A percentile compares a stretch with the other conserved stretches of the same genome.
Evolutionary conservation across 2,888 invertebrate species (phyloP).

Genomic region (Notodonta ziczac): DNA sequence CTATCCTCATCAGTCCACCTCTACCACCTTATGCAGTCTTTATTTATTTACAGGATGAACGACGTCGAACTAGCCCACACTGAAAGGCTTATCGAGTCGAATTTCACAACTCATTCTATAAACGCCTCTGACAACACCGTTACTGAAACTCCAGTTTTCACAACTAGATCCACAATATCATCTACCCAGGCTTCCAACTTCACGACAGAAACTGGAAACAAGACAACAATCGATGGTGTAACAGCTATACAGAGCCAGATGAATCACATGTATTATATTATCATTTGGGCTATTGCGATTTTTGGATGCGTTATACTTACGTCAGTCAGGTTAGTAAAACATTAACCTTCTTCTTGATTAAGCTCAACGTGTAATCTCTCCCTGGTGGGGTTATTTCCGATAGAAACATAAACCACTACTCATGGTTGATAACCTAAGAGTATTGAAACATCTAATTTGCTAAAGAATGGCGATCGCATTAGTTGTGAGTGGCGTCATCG

Average conservation of each 20-base stretch:
- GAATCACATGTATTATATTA: slow-evolving; percentile 70
- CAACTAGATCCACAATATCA: not conserved
- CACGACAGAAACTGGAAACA: not conserved
- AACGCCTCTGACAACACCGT: not conserved
- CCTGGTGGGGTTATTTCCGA: no score
- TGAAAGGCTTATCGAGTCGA: not conserved
- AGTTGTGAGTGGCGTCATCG: no score
- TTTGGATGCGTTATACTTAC: slow-evolving; percentile 85
- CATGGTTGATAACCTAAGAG: no score
- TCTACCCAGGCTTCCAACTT: not conserved
- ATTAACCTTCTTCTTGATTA: no score
- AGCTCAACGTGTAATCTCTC: no score
- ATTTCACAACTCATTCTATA: not conserved
- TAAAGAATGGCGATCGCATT: no score
- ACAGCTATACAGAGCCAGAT: slow-evolving; percentile 38
- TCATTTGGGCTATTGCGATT: slow-evolving; percentile 85
- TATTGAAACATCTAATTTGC: no score
- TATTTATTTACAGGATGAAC: slow-evolving; percentile 70
- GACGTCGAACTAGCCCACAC: slow-evolving; percentile 53
- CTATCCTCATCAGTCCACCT: no score
- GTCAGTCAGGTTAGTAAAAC: slow-evolving; percentile 65
- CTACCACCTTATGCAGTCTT: slow-evolving; percentile 1
- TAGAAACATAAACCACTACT: no score
- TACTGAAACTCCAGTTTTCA: not conserved
- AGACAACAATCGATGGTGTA: slow-evolving; percentile 12